Evolutionary conservation across 2,797 vertebrate genomes (phyloP).

Genomic region (Phyllotis vaccarum): DNA sequence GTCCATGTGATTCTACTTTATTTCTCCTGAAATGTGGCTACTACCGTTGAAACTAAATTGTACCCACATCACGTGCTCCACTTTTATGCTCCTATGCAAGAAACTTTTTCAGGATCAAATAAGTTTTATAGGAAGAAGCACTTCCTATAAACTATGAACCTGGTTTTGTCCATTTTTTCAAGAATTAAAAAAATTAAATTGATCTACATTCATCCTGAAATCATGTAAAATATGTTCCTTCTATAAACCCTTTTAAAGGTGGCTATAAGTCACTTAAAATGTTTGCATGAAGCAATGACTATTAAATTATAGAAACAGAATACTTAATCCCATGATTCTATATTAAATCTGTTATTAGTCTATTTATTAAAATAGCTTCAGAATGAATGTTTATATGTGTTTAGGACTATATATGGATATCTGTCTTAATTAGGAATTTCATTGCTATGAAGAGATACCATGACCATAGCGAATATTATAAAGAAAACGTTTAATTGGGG

Average conservation of each 20-base stretch:
- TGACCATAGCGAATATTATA: not conserved
- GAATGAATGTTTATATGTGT: not conserved
- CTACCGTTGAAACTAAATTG: not conserved
- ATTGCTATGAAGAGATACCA: not conserved
- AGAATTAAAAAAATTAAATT: slow-evolving; percentile 38
- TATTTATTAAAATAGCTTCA: not conserved
- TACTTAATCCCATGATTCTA: not conserved
- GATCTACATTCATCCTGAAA: slow-evolving; percentile 6
- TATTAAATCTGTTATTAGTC: slow-evolving; percentile 13
- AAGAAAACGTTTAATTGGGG: not conserved
- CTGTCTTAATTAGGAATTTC: not conserved
- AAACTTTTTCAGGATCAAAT: slow-evolving; percentile 4
- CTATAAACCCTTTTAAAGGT: slow-evolving; percentile 13
- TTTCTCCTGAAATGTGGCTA: not conserved
- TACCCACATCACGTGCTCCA: not conserved
- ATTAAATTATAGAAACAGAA: slow-evolving; percentile 42
- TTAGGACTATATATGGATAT: not conserved
- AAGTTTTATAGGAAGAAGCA: not conserved
- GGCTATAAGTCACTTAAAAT: slow-evolving; percentile 36
- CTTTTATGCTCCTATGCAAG: not conserved
- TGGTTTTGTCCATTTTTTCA: slow-evolving; percentile 24
- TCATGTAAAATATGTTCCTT: slow-evolving; percentile 41
- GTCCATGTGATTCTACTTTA: not conserved
- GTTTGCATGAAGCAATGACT: slow-evolving; percentile 15
- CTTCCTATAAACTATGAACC: not conserved